phyloP scores from a whole-genome alignment of 2,888 invertebrate species.

The Drosophila aldrichi region DNA sequence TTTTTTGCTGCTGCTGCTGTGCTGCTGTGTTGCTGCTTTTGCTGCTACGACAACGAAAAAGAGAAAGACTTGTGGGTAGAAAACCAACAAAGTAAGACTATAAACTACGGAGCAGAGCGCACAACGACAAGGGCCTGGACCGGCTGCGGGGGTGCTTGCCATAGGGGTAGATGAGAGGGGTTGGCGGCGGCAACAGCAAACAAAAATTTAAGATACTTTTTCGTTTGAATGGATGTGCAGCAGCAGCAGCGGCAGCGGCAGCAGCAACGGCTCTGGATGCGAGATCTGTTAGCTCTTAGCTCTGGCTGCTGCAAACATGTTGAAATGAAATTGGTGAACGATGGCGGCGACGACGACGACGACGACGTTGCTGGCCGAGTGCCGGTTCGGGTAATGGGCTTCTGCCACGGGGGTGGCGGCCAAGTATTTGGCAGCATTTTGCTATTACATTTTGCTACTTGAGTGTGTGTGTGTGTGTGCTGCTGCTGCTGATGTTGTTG shows the following conservation, averaged over 20 bases:
- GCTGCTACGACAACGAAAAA: constrained; percentile 72
- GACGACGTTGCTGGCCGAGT: constrained; percentile 51
- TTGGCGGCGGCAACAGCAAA: constrained; percentile 47
- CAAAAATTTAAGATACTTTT: constrained; percentile 81
- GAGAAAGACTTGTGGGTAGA: constrained; percentile 84
- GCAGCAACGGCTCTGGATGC: constrained; percentile 41
- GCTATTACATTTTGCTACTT: constrained; percentile 60
- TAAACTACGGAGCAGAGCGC: constrained; percentile 66
- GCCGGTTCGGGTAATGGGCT: constrained; percentile 67
- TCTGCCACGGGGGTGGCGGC: constrained; percentile 68
- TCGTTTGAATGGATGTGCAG: constrained; percentile 57
- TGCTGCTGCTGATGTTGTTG: constrained; percentile 42
- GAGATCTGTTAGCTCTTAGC: constrained; percentile 66
- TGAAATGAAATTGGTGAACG: constrained; percentile 79
- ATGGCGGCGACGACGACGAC: constrained; percentile 43
- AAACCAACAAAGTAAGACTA: constrained; percentile 82
- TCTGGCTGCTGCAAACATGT: constrained; percentile 74
- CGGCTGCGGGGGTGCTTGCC: constrained; percentile 46
- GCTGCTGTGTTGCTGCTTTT: constrained; percentile 38
- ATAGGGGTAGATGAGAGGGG: constrained; percentile 12
- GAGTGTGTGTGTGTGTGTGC: constrained; percentile 30
- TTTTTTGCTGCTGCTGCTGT: constrained; percentile 48
- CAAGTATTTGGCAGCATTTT: constrained; percentile 76
- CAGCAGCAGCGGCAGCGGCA: constrained; percentile 18
- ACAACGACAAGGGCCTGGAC: constrained; percentile 31